Conservation (phyloP, 2,113 vertebrate genomes). For the Eublepharis macularius region DNA sequence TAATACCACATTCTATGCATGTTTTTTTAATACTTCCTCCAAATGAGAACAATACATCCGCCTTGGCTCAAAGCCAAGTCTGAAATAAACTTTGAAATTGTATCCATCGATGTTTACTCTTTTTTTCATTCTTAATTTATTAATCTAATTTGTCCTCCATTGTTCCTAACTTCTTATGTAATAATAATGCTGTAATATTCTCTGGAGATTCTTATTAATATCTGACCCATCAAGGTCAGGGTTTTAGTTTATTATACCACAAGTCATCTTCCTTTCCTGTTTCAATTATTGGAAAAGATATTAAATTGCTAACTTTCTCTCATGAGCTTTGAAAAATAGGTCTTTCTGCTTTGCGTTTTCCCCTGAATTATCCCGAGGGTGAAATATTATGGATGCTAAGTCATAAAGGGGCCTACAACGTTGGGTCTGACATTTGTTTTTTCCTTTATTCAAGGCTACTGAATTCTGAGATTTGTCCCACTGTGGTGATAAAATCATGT, state of each 20-base stretch:
- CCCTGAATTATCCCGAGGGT: not conserved
- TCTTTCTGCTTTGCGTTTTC: slow-evolving; percentile 24
- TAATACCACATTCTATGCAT: too few relatives aligned
- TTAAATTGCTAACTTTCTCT: slow-evolving; percentile 47
- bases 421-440: not conserved
- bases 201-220: slow-evolving; percentile 16
- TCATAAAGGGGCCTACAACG: not conserved
- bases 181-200: slow-evolving; percentile 22
- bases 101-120: not conserved
- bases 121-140: not conserved
- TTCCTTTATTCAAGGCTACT: slow-evolving; percentile 10
- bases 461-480: not conserved
- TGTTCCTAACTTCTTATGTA: not conserved
- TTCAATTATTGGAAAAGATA: slow-evolving; percentile 39
- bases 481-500: not conserved
- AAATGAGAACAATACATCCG: too few relatives aligned
- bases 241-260: slow-evolving; percentile 42
- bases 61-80: not conserved
- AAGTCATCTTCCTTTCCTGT: slow-evolving; percentile 31
- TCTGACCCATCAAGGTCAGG: slow-evolving; percentile 30
- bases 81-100: not conserved
- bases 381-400: slow-evolving; percentile 21
- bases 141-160: not conserved
- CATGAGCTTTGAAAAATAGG: slow-evolving; percentile 26
- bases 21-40: too few relatives aligned